Evolutionary conservation across 2,888 invertebrate genomes (phyloP).

Genomic region (Coleophora flavipennella): DNA sequence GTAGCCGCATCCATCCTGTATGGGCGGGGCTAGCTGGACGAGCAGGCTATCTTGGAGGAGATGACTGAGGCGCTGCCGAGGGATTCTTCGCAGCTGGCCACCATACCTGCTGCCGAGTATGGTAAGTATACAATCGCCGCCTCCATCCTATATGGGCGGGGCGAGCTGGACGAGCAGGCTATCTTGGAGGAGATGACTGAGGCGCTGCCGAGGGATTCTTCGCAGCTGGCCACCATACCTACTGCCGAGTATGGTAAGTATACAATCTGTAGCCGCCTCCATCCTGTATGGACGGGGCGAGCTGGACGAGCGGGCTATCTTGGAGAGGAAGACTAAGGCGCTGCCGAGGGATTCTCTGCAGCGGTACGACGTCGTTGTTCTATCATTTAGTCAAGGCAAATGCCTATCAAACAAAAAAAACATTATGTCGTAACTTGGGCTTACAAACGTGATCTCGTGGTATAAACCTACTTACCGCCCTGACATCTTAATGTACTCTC

Average conservation of each 20-base stretch:
- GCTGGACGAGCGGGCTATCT: slow-evolving; percentile 28
- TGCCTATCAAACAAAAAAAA: too few species aligned
- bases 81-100: background rate
- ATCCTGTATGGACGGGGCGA: slow-evolving; percentile 27
- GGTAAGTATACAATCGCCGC: slow-evolving; percentile 19
- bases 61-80: too few species aligned
- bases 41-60: slow-evolving; percentile 41
- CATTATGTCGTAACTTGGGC: too few species aligned
- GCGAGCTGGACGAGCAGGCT: slow-evolving; percentile 24
- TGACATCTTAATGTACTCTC: too few species aligned
- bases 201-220: too few species aligned
- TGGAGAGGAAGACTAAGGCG: slow-evolving; percentile 29
- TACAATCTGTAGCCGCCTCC: slow-evolving; percentile 26
- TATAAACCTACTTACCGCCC: too few species aligned
- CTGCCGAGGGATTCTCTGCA: background rate
- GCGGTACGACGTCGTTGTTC: too few species aligned
- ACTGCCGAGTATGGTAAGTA: background rate
- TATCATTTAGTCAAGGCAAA: too few species aligned
- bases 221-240: background rate
- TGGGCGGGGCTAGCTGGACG: slow-evolving; percentile 22
- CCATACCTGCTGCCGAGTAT: background rate
- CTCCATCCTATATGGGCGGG: slow-evolving; percentile 28
- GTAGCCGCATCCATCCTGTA: slow-evolving; percentile 34
- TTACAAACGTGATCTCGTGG: too few species aligned
- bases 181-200: slow-evolving; percentile 32